A percentile compares a stretch with the other conserved stretches of the same genome.
These are phyloP conservation scores for Himalopsyche tibetana DNA, from an alignment of 2,888 invertebrate genomes.

Conservation along the genomic window DNA sequence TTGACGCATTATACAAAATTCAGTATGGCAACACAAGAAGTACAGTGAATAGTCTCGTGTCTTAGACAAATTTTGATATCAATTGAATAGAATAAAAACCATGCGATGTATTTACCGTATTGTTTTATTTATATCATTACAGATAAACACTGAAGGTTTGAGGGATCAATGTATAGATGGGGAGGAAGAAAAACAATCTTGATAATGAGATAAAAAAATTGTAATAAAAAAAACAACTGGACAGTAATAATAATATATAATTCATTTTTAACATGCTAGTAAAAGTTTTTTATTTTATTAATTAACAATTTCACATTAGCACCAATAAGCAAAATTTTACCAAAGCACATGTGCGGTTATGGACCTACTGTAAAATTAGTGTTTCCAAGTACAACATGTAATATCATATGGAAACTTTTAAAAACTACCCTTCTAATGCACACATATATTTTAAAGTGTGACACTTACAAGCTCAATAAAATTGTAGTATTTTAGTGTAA, in stretches of 20 bases:
- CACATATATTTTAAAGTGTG: conserved; percentile 5
- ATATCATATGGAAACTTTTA: neutral
- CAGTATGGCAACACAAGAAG: too few species aligned
- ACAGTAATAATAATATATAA: conserved; percentile 55
- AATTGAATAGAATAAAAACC: too few species aligned
- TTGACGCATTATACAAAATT: too few species aligned
- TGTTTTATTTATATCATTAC: neutral
- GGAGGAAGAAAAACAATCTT: conserved; percentile 62
- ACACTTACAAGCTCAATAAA: conserved; percentile 23
- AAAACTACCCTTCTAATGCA: conserved; percentile 1
- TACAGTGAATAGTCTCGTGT: too few species aligned
- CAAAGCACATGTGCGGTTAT: conserved; percentile 26
- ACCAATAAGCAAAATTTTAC: conserved; percentile 34
- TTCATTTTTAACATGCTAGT: conserved; percentile 69
- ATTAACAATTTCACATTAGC: conserved; percentile 28
- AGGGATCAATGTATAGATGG: conserved; percentile 51
- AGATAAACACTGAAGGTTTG: conserved; percentile 55
- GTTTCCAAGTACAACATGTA: neutral
- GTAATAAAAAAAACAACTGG: conserved; percentile 50
- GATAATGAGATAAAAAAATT: conserved; percentile 50
- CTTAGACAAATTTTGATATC: too few species aligned
- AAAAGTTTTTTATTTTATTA: conserved; percentile 46
- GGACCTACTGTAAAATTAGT: conserved; percentile 10
- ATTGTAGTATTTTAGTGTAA: conserved; percentile 21
- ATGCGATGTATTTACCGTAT: too few species aligned